Conservation (phyloP, 1,140 invertebrate species). For the Drosophila micromelanica region DNA sequence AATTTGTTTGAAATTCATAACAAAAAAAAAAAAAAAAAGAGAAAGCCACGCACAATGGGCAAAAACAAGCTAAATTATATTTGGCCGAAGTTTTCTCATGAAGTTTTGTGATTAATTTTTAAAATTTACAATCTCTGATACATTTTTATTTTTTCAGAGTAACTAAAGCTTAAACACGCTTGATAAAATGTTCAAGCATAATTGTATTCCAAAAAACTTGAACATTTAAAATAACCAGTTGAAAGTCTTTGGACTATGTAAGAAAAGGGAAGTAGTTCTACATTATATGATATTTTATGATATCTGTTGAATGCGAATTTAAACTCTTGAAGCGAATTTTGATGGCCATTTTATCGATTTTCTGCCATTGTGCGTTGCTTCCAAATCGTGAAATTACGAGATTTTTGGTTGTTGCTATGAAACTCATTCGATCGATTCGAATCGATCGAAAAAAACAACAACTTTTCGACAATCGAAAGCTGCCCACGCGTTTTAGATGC, state of each 20-base stretch:
- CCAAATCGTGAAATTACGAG: conserved; percentile 32
- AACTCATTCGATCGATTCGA: conserved; percentile 18
- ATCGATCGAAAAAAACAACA: conserved; percentile 12
- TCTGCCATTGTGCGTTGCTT: conserved; percentile 38
- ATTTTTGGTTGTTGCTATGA: conserved; percentile 22
- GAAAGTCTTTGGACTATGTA: background rate
- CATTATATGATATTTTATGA: conserved; percentile 31
- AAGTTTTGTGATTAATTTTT: too few species aligned
- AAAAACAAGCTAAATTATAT: background rate
- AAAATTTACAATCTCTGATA: too few species aligned
- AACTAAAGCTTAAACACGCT: too few species aligned
- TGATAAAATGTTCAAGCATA: too few species aligned
- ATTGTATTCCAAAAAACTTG: too few species aligned
- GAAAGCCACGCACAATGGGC: conserved; percentile 51
- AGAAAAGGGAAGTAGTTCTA: background rate
- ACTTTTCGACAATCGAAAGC: conserved; percentile 53
- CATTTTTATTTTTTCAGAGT: too few species aligned
- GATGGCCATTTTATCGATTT: conserved; percentile 27
- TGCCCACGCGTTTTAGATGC: conserved; percentile 52
- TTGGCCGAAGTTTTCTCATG: too few species aligned
- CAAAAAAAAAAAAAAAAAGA: conserved; percentile 53
- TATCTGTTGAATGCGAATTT: conserved; percentile 19
- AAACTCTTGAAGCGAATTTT: conserved; percentile 11
- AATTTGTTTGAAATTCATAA: conserved; percentile 35
- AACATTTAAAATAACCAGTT: too few species aligned